Evolutionary conservation across 2,888 invertebrate genomes (phyloP).

Genomic region (Diloba caeruleocephala): DNA sequence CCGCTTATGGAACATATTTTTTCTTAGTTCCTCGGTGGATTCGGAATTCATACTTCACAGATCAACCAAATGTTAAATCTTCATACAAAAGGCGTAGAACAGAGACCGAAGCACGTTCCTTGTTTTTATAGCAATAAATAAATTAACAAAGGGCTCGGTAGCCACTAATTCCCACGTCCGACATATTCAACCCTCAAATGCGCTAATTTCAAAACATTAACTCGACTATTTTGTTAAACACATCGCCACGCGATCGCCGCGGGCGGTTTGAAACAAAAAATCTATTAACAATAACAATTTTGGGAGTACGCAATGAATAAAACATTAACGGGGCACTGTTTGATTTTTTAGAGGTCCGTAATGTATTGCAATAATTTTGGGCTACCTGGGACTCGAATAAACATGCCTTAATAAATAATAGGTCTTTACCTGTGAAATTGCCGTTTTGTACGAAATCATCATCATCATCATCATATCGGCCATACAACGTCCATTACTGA

Average conservation of each 20-base stretch:
- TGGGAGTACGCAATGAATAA: constrained; percentile 76
- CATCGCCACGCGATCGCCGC: constrained; percentile 81
- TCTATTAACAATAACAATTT: constrained; percentile 73
- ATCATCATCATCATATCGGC: no score
- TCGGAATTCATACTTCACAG: background rate
- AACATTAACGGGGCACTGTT: constrained; percentile 66
- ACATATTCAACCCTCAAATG: constrained; percentile 64
- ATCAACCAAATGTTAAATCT: background rate
- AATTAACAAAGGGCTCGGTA: constrained; percentile 41
- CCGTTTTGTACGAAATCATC: no score
- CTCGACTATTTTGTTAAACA: constrained; percentile 73
- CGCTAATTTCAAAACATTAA: constrained; percentile 79
- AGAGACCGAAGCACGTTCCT: constrained; percentile 16
- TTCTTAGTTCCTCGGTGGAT: background rate
- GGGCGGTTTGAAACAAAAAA: constrained; percentile 72
- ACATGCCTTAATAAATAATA: no score
- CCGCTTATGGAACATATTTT: background rate
- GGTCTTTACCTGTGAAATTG: no score
- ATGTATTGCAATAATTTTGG: background rate
- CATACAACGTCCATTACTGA: no score
- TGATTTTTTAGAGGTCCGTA: constrained; percentile 55
- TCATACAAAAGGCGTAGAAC: constrained; percentile 10
- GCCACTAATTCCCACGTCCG: constrained; percentile 68
- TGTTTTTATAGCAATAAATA: constrained; percentile 32
- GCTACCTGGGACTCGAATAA: background rate